These are phyloP conservation scores for Sinopyrophorus schimmeli DNA, from an alignment of 2,888 invertebrate genomes.

Conservation along the genomic window DNA sequence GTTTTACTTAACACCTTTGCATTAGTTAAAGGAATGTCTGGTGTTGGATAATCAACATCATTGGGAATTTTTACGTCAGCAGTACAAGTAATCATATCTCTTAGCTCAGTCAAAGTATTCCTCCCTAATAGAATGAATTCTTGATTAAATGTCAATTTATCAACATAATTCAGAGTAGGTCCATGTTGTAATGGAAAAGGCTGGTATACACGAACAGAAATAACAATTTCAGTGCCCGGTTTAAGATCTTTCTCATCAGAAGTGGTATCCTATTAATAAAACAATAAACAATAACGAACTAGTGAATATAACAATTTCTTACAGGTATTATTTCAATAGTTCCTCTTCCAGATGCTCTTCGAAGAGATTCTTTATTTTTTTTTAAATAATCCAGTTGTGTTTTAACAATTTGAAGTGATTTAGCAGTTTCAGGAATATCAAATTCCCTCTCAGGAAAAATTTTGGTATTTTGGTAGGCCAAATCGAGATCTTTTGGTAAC, in stretches of 20 bases:
- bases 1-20: background rate
- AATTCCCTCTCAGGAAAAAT: background rate
- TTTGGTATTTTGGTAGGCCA: constrained; percentile 14
- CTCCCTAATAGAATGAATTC: constrained; percentile 68
- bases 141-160: constrained; percentile 56
- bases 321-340: background rate
- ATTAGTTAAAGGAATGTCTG: background rate
- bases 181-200: constrained; percentile 51
- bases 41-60: constrained; percentile 59
- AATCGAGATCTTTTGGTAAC: background rate
- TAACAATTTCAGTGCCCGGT: constrained; percentile 53
- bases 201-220: constrained; percentile 58
- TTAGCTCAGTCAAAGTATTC: constrained; percentile 70
- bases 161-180: constrained; percentile 9
- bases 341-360: background rate
- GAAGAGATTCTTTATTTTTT: background rate
- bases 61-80: constrained; percentile 67
- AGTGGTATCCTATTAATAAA: background rate
- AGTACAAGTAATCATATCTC: constrained; percentile 75
- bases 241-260: constrained; percentile 32
- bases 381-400: constrained; percentile 5
- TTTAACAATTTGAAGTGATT: constrained; percentile 24
- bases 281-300: background rate
- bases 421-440: background rate
- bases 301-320: background rate